A percentile compares a stretch with the other conserved stretches of the same genome.
Conservation (phyloP, 2,888 invertebrate genomes). For the Metallyticus violacea region DNA sequence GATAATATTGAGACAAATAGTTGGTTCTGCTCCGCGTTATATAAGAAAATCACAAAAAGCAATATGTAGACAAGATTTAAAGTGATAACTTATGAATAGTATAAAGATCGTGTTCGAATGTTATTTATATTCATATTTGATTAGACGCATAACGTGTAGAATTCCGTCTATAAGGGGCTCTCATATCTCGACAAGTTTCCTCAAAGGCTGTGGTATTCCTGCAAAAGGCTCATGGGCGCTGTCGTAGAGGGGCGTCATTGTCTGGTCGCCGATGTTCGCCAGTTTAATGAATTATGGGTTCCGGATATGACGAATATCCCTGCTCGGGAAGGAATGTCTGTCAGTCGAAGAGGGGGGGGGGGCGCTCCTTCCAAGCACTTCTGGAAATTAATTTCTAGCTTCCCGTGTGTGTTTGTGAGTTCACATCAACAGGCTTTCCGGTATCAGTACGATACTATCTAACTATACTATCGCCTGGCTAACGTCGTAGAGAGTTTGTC, state of each 20-base stretch:
- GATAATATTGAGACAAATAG: too few species aligned
- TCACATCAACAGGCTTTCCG: not conserved
- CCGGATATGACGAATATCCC: constrained; percentile 21
- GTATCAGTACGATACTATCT: not conserved
- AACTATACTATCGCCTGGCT: too few species aligned
- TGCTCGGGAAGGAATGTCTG: not conserved
- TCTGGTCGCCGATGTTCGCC: not conserved
- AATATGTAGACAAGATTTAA: too few species aligned
- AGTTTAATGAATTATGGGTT: constrained; percentile 16
- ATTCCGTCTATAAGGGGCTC: too few species aligned
- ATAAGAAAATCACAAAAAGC: too few species aligned
- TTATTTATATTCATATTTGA: too few species aligned
- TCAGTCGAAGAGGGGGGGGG: not conserved
- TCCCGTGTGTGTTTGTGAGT: not conserved
- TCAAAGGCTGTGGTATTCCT: not conserved
- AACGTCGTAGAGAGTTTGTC: too few species aligned
- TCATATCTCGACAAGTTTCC: not conserved
- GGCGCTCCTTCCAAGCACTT: not conserved
- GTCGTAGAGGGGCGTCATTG: not conserved
- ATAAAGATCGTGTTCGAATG: too few species aligned
- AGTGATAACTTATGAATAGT: too few species aligned
- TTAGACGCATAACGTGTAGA: too few species aligned
- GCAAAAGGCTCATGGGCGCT: not conserved
- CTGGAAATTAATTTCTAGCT: not conserved
- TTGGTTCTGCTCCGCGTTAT: too few species aligned